phyloP scores from a whole-genome alignment of 2,113 vertebrate species.

The Nestor notabilis region DNA sequence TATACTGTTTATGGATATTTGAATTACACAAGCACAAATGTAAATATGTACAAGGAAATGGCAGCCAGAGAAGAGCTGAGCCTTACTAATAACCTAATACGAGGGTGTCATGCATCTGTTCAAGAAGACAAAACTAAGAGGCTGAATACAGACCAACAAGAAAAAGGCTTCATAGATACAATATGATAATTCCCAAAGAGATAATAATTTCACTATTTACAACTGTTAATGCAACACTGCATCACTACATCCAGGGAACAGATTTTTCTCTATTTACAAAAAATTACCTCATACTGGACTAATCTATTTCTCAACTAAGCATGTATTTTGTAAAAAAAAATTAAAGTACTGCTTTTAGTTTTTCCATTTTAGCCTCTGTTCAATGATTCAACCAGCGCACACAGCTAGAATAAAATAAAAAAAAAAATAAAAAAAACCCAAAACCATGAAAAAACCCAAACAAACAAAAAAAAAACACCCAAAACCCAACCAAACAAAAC shows the following conservation, averaged over 20 bases:
- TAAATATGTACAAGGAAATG: not conserved
- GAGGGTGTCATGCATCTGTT: accelerated
- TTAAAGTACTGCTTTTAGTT: not conserved
- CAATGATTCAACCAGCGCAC: not conserved
- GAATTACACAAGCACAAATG: not conserved
- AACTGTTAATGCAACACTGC: not conserved
- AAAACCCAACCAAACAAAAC: not conserved
- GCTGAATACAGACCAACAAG: not conserved
- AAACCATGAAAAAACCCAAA: no score
- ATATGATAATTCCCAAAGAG: not conserved
- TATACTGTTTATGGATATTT: not conserved
- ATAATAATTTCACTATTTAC: not conserved
- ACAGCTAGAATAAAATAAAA: not conserved
- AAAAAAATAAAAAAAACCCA: not conserved
- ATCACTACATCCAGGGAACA: not conserved
- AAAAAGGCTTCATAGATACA: not conserved
- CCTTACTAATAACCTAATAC: not conserved
- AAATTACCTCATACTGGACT: not conserved
- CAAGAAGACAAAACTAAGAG: not conserved
- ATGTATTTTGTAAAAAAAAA: not conserved
- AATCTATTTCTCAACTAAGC: not conserved
- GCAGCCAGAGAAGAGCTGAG: not conserved
- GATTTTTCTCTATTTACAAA: not conserved
- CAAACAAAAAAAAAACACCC: no score
- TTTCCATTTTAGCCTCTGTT: not conserved